Percentiles rank a stretch among this genome's conserved stretches.
phyloP scores from a whole-genome alignment of 2,113 vertebrate species.

The Uria lomvia region DNA sequence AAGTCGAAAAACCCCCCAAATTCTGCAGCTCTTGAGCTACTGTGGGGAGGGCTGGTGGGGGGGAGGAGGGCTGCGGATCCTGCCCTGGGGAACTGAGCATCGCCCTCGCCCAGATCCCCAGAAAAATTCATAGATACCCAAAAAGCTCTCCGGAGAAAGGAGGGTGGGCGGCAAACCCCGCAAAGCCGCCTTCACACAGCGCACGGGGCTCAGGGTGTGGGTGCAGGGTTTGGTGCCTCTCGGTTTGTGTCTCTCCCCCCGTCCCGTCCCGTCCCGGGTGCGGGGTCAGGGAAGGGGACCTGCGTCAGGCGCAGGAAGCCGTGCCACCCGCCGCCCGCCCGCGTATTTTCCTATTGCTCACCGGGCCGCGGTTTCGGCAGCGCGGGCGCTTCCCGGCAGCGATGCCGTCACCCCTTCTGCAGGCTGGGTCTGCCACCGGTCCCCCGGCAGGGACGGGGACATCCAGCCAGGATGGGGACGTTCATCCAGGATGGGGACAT shows the following conservation, averaged over 20 bases:
- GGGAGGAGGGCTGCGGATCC: neutral
- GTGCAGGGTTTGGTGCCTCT: neutral
- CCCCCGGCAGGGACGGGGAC: fast-evolving
- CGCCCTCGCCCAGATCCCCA: neutral
- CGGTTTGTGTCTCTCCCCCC: neutral
- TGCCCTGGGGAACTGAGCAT: neutral
- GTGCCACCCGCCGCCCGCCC: neutral
- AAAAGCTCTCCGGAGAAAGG: neutral
- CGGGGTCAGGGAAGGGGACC: neutral
- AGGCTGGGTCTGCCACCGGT: neutral
- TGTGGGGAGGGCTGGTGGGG: too few species aligned
- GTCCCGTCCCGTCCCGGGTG: too few species aligned
- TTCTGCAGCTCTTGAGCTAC: neutral
- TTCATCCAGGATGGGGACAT: neutral
- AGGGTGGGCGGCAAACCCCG: neutral
- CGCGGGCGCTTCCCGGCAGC: neutral
- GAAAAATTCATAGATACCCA: neutral
- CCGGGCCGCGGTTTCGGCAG: neutral
- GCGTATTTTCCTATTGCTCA: neutral
- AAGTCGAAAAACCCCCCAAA: neutral
- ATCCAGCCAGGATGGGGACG: neutral
- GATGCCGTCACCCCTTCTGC: neutral
- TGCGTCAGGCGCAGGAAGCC: neutral
- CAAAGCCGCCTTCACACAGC: neutral
- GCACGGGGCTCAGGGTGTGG: fast-evolving